Conservation (phyloP, 2,888 invertebrate species). For the Encarsia formosa region DNA sequence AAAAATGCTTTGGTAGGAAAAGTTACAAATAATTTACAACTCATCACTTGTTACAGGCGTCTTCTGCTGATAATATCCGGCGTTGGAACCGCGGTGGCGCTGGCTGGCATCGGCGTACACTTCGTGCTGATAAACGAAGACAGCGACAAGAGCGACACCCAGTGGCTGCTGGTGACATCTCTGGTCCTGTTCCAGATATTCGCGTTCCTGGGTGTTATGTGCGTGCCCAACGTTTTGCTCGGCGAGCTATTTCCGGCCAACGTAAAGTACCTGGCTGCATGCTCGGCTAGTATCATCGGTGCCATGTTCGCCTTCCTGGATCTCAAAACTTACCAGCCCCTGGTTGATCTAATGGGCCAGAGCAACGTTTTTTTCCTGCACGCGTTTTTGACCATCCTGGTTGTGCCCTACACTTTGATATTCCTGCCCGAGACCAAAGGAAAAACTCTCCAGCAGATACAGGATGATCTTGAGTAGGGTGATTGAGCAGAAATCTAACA, state of each 20-base stretch:
- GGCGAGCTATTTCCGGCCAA: constrained; percentile 31
- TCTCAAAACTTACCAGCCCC: constrained; percentile 31
- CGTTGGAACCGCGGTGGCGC: constrained; percentile 31
- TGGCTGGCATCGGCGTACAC: constrained; percentile 31
- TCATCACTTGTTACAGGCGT: no score
- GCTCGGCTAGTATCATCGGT: constrained; percentile 27
- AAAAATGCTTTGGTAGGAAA: no score
- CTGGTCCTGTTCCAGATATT: constrained; percentile 33
- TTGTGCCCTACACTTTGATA: constrained; percentile 53
- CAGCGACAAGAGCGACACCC: constrained; percentile 28
- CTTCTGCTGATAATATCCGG: constrained; percentile 37
- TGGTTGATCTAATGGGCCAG: constrained; percentile 26
- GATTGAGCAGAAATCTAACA: no score
- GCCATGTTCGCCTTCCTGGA: constrained; percentile 29
- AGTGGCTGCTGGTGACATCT: constrained; percentile 37
- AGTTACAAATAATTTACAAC: no score
- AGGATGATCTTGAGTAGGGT: constrained; percentile 56
- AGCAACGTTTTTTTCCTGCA: constrained; percentile 35
- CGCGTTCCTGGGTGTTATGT: constrained; percentile 30
- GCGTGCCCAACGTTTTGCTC: constrained; percentile 29
- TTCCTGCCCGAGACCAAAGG: constrained; percentile 87
- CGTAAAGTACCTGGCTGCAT: constrained; percentile 30
- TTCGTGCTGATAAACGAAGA: constrained; percentile 32
- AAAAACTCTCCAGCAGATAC: constrained; percentile 78
- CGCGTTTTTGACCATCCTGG: constrained; percentile 18